Evolutionary conservation across 2,888 invertebrate genomes (phyloP), one percentile per base, ranked within the genome.

Genomic region (Hydroisotoma schaefferi): DNA sequence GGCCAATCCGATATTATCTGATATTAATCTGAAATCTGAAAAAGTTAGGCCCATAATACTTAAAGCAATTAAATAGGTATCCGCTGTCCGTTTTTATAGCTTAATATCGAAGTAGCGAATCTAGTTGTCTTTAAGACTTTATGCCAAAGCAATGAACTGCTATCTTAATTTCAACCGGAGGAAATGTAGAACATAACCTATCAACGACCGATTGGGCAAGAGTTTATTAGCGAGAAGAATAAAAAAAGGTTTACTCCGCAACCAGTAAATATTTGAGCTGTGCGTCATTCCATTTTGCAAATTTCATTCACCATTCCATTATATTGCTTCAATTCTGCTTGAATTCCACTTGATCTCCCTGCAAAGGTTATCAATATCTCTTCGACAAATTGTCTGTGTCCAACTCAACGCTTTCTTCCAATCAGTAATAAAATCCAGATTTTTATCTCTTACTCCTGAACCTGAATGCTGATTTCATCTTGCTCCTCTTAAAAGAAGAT

Each of bases 291-390:
- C 49, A 49, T 49, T 25, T 29, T 49, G 6, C 49, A 49, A 29
- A 49, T 49, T 49, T 49, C 37, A 52, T 52, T 52, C 23, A 37
- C 33, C 37, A 52, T 52, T 49, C 52, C 52, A 52, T 52, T 52
- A 52, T n/a, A n/a, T n/a, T n/a, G n/a, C 52, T 52, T 23, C 33
- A 37, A 29, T 52, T 29, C 55, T 48, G 22, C 46, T 55, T 47
- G 44, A 57, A 57, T 26, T 33, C 47, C 8, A 53, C 51, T 52
- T 22, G 6, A 52, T 52, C 52, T 29, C 37, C 37, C 29, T n/a
- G 5, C 10, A 28, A 29, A 27, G 47, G 6, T 47, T 26, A 6
- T 47, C 47, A n/a, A 47, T 47, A 49, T 18, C 49, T 49, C 49
- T 49, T 29, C 29, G 49, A 49, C 49, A 49, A 49, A 49, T 49